phyloP scores from a whole-genome alignment of 1,140 invertebrate species.

The Globodera rostochiensis region DNA sequence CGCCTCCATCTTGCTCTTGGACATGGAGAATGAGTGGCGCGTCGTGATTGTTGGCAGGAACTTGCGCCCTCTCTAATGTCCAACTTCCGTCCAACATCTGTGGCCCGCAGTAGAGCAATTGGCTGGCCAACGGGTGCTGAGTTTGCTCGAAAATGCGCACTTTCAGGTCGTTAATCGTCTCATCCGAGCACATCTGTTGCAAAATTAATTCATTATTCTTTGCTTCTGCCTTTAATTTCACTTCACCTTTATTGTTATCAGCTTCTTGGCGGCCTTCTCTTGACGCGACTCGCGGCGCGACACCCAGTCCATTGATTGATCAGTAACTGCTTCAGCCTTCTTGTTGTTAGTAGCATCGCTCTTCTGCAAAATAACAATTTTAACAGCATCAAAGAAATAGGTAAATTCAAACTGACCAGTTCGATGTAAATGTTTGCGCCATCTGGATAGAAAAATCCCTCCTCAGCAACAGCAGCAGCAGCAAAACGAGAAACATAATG shows the following conservation, averaged over 20 bases:
- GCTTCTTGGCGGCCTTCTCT: no score
- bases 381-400: neutral
- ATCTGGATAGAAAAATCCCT: no score
- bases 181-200: no score
- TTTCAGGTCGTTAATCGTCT: no score
- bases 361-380: conserved; percentile 31
- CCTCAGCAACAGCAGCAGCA: no score
- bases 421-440: conserved; percentile 37
- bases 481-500: no score
- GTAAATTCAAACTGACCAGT: conserved; percentile 18
- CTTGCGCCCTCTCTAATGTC: conserved; percentile 33
- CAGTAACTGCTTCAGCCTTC: neutral
- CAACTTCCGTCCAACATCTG: conserved; percentile 31
- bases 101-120: conserved; percentile 39
- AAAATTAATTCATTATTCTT: no score
- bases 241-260: no score
- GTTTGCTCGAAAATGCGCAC: neutral
- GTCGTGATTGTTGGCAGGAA: conserved; percentile 35
- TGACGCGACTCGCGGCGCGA: conserved; percentile 30
- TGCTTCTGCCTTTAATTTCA: neutral
- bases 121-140: conserved; percentile 45
- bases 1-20: conserved; percentile 30
- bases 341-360: conserved; percentile 36
- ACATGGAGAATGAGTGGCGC: conserved; percentile 45
- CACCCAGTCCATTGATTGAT: neutral